Conservation (phyloP, 2,888 invertebrate species). For the Eilema depressum region DNA sequence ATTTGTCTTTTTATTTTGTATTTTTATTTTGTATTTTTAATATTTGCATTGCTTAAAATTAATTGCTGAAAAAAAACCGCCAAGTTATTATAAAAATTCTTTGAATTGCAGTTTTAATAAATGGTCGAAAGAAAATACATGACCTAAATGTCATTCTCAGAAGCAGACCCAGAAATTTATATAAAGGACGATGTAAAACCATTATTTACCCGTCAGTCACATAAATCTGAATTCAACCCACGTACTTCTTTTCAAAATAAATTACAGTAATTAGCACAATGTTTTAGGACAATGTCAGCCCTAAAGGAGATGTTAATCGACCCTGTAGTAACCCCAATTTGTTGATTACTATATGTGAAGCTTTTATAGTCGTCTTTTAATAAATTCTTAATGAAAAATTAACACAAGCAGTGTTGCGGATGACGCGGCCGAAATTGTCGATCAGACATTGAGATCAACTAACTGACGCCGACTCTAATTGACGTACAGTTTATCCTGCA, state of each 20-base stretch:
- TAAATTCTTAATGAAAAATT: conserved; percentile 78
- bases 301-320: conserved; percentile 66
- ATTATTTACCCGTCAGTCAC: conserved; percentile 20
- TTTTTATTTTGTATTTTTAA: no score
- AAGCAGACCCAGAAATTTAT: neutral
- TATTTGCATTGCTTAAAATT: no score
- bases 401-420: conserved; percentile 70
- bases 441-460: conserved; percentile 46
- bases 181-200: conserved; percentile 1
- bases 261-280: conserved; percentile 35
- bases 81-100: no score
- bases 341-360: conserved; percentile 65
- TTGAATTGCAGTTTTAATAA: neutral
- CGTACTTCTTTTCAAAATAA: conserved; percentile 24
- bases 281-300: conserved; percentile 48
- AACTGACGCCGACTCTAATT: conserved; percentile 44
- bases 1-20: no score
- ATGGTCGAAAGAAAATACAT: neutral
- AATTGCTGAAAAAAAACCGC: no score
- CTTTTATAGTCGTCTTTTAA: conserved; percentile 75
- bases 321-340: conserved; percentile 77
- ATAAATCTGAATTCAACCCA: conserved; percentile 26
- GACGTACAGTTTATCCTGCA: conserved; percentile 31
- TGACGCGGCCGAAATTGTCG: conserved; percentile 67
- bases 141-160: neutral